Evolutionary conservation across 2,113 vertebrate genomes (phyloP).

Genomic region (Acanthisitta chloris): DNA sequence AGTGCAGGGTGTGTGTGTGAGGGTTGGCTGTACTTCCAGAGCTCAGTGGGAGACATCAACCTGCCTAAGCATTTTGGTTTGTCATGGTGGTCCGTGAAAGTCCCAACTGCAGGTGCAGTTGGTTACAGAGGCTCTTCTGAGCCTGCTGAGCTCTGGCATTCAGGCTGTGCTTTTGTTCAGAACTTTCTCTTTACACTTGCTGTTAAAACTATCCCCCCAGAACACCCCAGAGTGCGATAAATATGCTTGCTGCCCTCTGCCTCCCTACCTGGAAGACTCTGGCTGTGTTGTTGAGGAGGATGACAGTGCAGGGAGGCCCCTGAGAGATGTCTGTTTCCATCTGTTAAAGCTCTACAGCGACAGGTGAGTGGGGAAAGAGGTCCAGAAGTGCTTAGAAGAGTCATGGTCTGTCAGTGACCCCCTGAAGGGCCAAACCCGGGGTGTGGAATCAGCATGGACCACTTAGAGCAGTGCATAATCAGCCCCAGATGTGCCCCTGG

Average conservation of each 20-base stretch:
- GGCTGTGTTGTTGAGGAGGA: conserved; percentile 66
- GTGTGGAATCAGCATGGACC: accelerated
- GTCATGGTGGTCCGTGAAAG: neutral
- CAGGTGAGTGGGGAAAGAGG: conserved; percentile 73
- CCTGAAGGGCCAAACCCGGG: neutral
- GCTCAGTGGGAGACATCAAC: neutral
- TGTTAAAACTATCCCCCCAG: conserved; percentile 41
- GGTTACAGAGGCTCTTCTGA: neutral
- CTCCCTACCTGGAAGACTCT: conserved; percentile 83
- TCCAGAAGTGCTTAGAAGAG: neutral
- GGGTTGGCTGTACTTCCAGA: neutral
- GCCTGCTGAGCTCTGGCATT: neutral
- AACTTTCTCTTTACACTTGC: neutral
- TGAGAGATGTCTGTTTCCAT: conserved; percentile 92
- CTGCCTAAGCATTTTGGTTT: neutral
- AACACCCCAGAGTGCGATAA: conserved; percentile 75
- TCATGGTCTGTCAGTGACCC: neutral
- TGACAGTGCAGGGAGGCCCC: conserved; percentile 48
- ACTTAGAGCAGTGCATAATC: neutral
- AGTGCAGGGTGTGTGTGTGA: no score
- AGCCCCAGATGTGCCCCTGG: accelerated
- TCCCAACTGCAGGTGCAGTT: neutral
- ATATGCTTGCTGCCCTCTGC: conserved; percentile 88
- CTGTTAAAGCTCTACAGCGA: conserved; percentile 94
- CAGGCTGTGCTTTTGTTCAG: neutral